phyloP scores from a whole-genome alignment of 2,797 vertebrate genomes.

The Dipus sagitta region DNA sequence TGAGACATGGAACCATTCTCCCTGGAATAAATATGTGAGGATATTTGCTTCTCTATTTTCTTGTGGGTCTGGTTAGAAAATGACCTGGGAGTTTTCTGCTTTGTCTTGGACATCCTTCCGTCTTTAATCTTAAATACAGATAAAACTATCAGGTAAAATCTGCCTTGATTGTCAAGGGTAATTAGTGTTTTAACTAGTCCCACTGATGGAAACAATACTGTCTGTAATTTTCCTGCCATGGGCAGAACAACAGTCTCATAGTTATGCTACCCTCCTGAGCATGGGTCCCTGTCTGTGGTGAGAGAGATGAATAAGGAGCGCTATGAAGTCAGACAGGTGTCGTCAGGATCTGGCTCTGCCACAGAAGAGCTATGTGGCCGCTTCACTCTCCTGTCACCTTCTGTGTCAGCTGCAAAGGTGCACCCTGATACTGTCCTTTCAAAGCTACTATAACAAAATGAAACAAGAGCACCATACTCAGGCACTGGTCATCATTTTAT shows the following conservation, averaged over 20 bases:
- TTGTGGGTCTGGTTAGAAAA: neutral
- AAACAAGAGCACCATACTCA: neutral
- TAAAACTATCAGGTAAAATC: neutral
- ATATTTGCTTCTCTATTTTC: neutral
- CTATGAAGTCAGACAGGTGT: neutral
- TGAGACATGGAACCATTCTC: too few relatives aligned
- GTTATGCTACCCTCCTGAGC: neutral
- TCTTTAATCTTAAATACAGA: neutral
- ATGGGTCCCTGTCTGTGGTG: too few relatives aligned
- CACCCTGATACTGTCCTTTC: neutral
- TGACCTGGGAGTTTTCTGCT: neutral
- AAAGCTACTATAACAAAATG: neutral
- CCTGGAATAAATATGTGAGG: too few relatives aligned
- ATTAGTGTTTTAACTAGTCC: neutral
- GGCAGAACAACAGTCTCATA: neutral
- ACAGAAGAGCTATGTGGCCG: neutral
- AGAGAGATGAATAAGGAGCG: neutral
- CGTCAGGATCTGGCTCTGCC: neutral
- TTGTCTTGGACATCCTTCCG: neutral
- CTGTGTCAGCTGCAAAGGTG: conserved; percentile 26
- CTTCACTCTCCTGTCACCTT: neutral
- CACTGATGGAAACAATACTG: neutral
- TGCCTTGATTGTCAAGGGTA: neutral
- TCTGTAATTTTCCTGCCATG: conserved; percentile 17
- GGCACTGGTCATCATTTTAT: neutral